Evolutionary conservation across 1,140 invertebrate genomes (phyloP).

Genomic region (Psix sp.): DNA sequence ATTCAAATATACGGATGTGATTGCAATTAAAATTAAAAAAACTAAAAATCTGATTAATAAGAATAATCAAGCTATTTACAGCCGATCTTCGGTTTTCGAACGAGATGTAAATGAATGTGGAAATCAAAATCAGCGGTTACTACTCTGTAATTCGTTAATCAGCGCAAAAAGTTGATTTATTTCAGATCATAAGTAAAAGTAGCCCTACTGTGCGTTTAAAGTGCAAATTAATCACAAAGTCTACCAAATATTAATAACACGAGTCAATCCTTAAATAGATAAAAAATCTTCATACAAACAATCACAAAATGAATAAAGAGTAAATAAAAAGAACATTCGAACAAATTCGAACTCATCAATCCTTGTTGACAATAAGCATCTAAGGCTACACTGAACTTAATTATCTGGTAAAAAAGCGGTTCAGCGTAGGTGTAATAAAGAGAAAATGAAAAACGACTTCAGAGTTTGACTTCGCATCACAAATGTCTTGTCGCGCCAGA

Average conservation of each 20-base stretch:
- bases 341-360: no score
- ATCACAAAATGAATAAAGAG: constrained; percentile 10
- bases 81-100: constrained; percentile 20
- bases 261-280: constrained; percentile 11
- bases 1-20: no score
- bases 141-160: constrained; percentile 47
- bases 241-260: constrained; percentile 37
- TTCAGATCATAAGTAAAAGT: constrained; percentile 44
- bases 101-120: constrained; percentile 35
- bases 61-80: constrained; percentile 17
- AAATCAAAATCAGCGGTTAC: constrained; percentile 35
- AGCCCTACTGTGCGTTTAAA: constrained; percentile 44
- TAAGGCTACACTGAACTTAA: constrained; percentile 52
- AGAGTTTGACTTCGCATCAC: constrained; percentile 51
- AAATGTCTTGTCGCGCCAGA: constrained; percentile 53
- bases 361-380: no score
- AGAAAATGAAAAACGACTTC: constrained; percentile 58
- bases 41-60: constrained; percentile 30
- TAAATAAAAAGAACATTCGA: no score
- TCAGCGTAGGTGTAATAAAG: constrained; percentile 31
- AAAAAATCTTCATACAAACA: constrained; percentile 17
- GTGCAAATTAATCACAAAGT: constrained; percentile 52
- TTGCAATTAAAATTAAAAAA: background rate
- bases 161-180: constrained; percentile 42
- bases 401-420: constrained; percentile 44